Base-by-base conservation (phyloP, 2,888 invertebrate species). In the Saturnia pavonia region DNA sequence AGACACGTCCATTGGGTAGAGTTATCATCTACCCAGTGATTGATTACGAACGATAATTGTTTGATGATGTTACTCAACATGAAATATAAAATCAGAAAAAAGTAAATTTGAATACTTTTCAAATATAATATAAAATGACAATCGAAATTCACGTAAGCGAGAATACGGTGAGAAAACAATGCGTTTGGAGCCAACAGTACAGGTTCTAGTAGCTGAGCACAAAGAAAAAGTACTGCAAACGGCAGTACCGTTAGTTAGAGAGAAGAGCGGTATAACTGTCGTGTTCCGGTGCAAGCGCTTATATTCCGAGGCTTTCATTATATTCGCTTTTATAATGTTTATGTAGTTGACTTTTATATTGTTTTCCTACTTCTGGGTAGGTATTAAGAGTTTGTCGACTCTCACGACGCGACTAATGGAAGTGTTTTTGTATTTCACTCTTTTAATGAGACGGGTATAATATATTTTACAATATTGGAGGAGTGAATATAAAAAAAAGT, bases 151-250 rank as follows among this genome's bases (percentile, higher is more conserved):
- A 6, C 25, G 27, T 14, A 25, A 71, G 67, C 69, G 76, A 73
- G 65, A 69, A 60, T 14, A 16, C 22, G 40, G 74, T 76, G 77
- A 80, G 73, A 74, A 74, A 51, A 69, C 42, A 45, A 70, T 72
- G 78, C 80, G 74, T 72, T 68, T n/a, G 11, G 42, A 27, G 11
- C 54, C 67, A 67, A 40, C 75, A 73, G 82, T 85, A 80, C 71
- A 77, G 74, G 76, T 70, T 69, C 69, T 80, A 76, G 80, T 81
- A 84, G 85, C 77, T 75, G 83, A 84, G 82, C 84, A 87, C 85
- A 87, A 87, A 90, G 87, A 91, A 91, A 90, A 90, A 90, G 87
- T 88, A 87, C 88, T 80, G 89, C 89, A 87, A 89, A 87, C 81
- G 84, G 77, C 73, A 70, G 78, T 71, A 89, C 91, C 90, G 91